Evolutionary conservation across 2,113 vertebrate genomes (phyloP), one percentile per base, ranked within the genome.

Genomic region (Haliaeetus leucogaster): DNA sequence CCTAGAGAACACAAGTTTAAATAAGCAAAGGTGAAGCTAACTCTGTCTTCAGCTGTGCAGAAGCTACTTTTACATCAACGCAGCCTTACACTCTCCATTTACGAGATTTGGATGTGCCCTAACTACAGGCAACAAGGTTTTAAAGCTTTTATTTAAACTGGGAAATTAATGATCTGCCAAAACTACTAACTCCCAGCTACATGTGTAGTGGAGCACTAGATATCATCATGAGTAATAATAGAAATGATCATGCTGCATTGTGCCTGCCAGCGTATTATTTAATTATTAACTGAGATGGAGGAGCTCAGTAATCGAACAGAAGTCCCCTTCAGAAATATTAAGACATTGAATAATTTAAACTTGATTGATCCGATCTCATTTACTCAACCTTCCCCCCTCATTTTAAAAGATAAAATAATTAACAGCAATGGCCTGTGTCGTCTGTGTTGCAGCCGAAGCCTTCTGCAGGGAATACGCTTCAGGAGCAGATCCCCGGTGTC

Each of bases 321-420:
- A 96, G 92, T 93, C 95, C 93, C 95, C 90, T 96, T 97, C 96
- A 96, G 96, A 96, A 97, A 97, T 97, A 97, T 97, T 97, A 96
- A 97, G 95, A 96, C 96, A 97, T 97, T 96, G 95, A 97, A 94
- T 96, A 96, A 97, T 97, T 97, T 97, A 97, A 97, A 96, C 87
- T 90, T 95, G 95, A 96, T 95, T 96, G 95, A 96, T 96, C 90
- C 89, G 89, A 96, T 96, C 96, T 97, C 95, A 95, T 97, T 97
- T 97, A 93, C 91, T 90, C 94, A 96, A 97, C 95, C 93, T 97
- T 94, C 95, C 93, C 91, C 94, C 91, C 89, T 95, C 84, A 62
- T 97, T 96, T 96, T 73, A 89, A 94, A 96, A 96, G 95, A 91
- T 97, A 95, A 96, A 96, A 96, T 97, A 97, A 97, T 96, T 97